Conservation (phyloP, 2,113 vertebrate species). For the Petaurus breviceps region DNA sequence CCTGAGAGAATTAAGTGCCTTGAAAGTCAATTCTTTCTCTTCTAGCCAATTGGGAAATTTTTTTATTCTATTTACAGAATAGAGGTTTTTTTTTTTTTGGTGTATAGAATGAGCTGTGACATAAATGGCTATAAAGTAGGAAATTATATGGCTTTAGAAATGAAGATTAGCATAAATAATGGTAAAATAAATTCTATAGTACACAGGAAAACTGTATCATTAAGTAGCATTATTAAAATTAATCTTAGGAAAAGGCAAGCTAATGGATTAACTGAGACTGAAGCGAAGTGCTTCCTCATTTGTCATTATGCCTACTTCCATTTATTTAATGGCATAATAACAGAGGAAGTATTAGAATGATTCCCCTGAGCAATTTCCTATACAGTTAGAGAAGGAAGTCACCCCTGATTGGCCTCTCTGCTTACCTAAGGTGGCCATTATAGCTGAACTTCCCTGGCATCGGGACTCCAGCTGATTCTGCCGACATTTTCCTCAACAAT, state of each 20-base stretch:
- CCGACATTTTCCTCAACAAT: background rate
- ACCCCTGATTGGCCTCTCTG: background rate
- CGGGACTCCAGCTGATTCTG: background rate
- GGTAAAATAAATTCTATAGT: background rate
- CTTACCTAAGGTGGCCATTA: conserved; percentile 13
- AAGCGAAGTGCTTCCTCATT: background rate
- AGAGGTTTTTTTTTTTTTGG: background rate
- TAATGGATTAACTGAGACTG: background rate
- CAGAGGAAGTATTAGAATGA: conserved; percentile 23
- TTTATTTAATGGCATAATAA: conserved; percentile 21
- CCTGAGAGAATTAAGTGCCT: background rate
- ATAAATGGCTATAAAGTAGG: background rate
- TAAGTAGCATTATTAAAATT: background rate
- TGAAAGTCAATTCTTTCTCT: background rate
- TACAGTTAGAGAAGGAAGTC: background rate
- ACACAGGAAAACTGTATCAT: background rate
- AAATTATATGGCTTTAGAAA: background rate
- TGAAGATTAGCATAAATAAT: conserved; percentile 24
- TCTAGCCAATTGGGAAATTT: background rate
- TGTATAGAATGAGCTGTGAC: background rate
- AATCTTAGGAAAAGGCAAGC: background rate
- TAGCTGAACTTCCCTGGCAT: conserved; percentile 22
- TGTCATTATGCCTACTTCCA: background rate
- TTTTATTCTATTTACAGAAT: conserved; percentile 30
- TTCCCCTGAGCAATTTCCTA: conserved; percentile 15